These are phyloP conservation scores for Hyles vespertilio DNA, from an alignment of 1,140 invertebrate genomes.

Conservation along the genomic window DNA sequence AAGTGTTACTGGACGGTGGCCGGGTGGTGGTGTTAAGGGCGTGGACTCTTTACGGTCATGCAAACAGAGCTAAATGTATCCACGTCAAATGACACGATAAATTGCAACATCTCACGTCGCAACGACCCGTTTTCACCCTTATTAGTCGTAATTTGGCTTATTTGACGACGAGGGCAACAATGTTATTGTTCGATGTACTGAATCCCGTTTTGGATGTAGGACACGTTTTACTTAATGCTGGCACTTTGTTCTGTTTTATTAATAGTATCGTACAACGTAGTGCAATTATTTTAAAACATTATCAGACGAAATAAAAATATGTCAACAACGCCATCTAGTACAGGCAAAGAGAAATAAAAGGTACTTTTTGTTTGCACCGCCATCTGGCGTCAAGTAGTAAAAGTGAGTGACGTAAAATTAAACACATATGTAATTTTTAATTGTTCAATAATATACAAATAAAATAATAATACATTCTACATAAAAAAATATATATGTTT, in stretches of 20 bases:
- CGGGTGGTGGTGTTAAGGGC: conserved; percentile 45
- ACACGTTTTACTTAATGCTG: not conserved
- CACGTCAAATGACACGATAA: conserved; percentile 54
- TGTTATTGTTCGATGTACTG: conserved; percentile 2
- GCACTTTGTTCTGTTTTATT: not conserved
- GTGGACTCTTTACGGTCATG: conserved; percentile 60
- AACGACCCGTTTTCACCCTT: conserved; percentile 49
- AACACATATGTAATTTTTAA: too few relatives aligned
- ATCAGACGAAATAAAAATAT: not conserved
- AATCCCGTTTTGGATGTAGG: not conserved
- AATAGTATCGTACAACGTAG: not conserved
- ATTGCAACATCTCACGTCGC: conserved; percentile 52
- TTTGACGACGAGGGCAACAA: conserved; percentile 14
- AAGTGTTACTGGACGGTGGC: conserved; percentile 30
- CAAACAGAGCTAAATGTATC: conserved; percentile 61
- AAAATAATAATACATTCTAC: too few relatives aligned
- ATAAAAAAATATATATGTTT: too few relatives aligned
- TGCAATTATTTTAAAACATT: not conserved
- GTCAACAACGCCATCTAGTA: conserved; percentile 11
- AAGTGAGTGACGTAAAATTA: too few relatives aligned
- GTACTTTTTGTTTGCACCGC: not conserved
- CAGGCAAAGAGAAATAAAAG: not conserved
- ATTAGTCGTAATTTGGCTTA: conserved; percentile 28
- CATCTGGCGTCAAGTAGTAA: conserved; percentile 14
- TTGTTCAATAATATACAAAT: too few relatives aligned